Percentiles rank a stretch among this genome's conserved stretches.
These are phyloP conservation scores for Drosophila bocqueti DNA, from an alignment of 1,140 invertebrate genomes.

Conservation along the genomic window DNA sequence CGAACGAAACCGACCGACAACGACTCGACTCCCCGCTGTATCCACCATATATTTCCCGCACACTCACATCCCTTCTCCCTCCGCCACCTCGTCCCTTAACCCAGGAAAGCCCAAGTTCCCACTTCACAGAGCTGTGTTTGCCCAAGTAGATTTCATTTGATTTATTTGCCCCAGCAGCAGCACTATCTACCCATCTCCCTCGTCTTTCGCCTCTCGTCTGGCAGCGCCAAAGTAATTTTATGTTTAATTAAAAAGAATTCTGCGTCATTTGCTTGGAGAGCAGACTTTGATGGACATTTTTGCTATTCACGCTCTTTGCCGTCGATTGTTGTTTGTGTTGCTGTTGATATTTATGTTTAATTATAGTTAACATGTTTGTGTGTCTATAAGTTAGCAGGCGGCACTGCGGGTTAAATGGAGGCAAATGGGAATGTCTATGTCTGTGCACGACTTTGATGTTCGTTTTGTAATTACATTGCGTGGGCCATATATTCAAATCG, in stretches of 20 bases:
- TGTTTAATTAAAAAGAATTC: slow-evolving; percentile 83
- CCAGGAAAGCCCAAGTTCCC: slow-evolving; percentile 5
- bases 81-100: neutral
- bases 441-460: slow-evolving; percentile 78
- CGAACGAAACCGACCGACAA: slow-evolving; percentile 26
- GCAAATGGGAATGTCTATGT: slow-evolving; percentile 35
- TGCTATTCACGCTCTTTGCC: slow-evolving; percentile 63
- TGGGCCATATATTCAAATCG: slow-evolving; percentile 77
- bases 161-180: slow-evolving; percentile 69
- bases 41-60: slow-evolving; percentile 19
- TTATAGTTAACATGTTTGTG: slow-evolving; percentile 79
- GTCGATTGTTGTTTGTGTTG: slow-evolving; percentile 52
- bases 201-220: slow-evolving; percentile 21
- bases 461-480: slow-evolving; percentile 69
- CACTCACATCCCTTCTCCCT: neutral
- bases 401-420: slow-evolving; percentile 32
- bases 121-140: slow-evolving; percentile 57
- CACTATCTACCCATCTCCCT: slow-evolving; percentile 38
- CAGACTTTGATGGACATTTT: slow-evolving; percentile 74
- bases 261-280: slow-evolving; percentile 67
- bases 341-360: slow-evolving; percentile 74
- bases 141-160: slow-evolving; percentile 76
- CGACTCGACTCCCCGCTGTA: slow-evolving; percentile 28
- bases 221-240: slow-evolving; percentile 76
- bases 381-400: slow-evolving; percentile 27